A percentile compares a stretch with the other conserved stretches of the same genome.
Conservation (phyloP, 1,140 invertebrate species). For the Zaprionus camerounensis region DNA sequence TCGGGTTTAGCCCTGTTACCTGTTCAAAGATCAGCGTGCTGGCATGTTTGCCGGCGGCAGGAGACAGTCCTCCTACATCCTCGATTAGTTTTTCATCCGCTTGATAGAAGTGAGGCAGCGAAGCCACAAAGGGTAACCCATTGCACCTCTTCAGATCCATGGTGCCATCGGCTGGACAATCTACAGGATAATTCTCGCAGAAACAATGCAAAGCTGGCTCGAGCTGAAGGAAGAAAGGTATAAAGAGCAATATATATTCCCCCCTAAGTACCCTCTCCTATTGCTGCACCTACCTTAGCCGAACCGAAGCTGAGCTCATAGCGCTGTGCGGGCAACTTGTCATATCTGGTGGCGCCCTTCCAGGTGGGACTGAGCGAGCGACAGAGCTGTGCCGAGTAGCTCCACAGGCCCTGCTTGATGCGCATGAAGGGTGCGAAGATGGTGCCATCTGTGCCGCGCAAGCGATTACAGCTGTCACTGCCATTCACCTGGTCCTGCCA, state of each 20-base stretch:
- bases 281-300: conserved; percentile 1
- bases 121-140: conserved; percentile 84
- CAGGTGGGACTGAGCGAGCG: conserved; percentile 87
- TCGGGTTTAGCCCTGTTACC: conserved; percentile 77
- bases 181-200: conserved; percentile 85
- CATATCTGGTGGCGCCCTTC: conserved; percentile 85
- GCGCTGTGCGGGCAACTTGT: conserved; percentile 88
- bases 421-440: conserved; percentile 89
- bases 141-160: conserved; percentile 87
- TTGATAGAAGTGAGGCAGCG: conserved; percentile 92
- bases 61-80: conserved; percentile 89
- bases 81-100: conserved; percentile 87
- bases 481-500: conserved; percentile 85
- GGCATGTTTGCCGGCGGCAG: conserved; percentile 88
- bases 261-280: no score
- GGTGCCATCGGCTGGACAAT: conserved; percentile 88
- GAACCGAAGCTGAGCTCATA: conserved; percentile 88
- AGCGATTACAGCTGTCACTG: conserved; percentile 87
- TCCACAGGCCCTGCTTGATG: conserved; percentile 86
- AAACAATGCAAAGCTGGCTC: conserved; percentile 89
- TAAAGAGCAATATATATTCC: not conserved
- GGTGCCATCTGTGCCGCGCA: conserved; percentile 90
- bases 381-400: conserved; percentile 88
- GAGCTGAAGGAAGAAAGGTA: conserved; percentile 50
- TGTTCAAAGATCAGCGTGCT: conserved; percentile 91